Conservation (phyloP, 2,113 vertebrate genomes). For the Malurus melanocephalus region DNA sequence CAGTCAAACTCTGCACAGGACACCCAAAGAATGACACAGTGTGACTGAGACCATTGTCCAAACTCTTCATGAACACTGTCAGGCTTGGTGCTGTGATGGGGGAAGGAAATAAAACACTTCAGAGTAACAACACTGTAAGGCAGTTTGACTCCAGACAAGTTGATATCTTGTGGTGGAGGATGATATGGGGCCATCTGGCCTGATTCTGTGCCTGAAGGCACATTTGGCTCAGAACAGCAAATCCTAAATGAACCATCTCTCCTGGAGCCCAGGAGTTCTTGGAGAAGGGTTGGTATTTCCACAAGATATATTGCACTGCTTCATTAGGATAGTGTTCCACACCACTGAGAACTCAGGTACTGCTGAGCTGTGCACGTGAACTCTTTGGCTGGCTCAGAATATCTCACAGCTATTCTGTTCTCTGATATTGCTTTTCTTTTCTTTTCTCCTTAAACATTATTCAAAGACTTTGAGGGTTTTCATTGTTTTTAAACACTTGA, state of each 20-base stretch:
- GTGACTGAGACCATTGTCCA: background rate
- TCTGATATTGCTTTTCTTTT: background rate
- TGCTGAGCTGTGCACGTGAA: background rate
- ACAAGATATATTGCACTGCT: background rate
- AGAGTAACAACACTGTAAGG: background rate
- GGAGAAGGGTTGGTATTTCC: background rate
- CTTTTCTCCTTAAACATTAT: background rate
- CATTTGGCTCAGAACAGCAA: background rate
- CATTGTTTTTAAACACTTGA: background rate
- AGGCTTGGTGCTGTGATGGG: background rate
- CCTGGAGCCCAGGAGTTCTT: background rate
- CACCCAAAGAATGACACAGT: background rate
- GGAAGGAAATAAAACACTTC: fast-evolving
- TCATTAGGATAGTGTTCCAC: background rate
- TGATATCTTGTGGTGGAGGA: background rate
- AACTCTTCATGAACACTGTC: background rate
- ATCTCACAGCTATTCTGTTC: background rate
- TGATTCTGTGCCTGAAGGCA: background rate
- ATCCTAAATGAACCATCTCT: background rate
- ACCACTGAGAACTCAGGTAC: background rate
- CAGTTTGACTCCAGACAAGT: background rate
- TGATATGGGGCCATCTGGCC: background rate
- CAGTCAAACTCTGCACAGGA: no score
- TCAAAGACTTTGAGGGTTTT: background rate
- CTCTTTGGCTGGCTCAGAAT: background rate